These are phyloP conservation scores for Telenomus remus DNA, from an alignment of 1,140 invertebrate genomes.

Conservation along the genomic window DNA sequence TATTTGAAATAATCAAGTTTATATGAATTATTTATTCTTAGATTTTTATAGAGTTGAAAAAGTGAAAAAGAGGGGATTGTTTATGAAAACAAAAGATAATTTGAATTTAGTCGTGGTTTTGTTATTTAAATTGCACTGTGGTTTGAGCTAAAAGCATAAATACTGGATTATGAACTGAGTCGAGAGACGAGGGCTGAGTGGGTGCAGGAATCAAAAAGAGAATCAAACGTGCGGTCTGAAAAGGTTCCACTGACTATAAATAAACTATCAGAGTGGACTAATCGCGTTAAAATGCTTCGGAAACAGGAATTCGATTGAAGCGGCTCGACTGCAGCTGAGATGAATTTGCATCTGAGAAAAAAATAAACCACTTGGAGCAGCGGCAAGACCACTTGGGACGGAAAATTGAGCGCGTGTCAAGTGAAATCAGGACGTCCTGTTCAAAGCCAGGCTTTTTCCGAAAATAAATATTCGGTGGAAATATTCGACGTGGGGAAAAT, in stretches of 20 bases:
- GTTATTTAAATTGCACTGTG: too few relatives aligned
- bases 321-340: conserved; percentile 32
- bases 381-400: conserved; percentile 23
- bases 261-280: conserved; percentile 49
- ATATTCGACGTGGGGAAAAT: conserved; percentile 25
- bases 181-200: too few relatives aligned
- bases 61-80: too few relatives aligned
- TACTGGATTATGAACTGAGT: too few relatives aligned
- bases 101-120: too few relatives aligned
- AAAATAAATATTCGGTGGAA: not conserved
- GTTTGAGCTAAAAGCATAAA: too few relatives aligned
- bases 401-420: conserved; percentile 44
- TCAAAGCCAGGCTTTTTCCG: too few relatives aligned
- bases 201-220: conserved; percentile 17
- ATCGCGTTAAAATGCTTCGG: conserved; percentile 47
- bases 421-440: conserved; percentile 50
- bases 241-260: conserved; percentile 31
- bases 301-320: conserved; percentile 44
- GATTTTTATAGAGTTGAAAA: too few relatives aligned
- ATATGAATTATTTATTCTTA: too few relatives aligned
- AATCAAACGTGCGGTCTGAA: conserved; percentile 20
- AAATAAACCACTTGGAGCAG: conserved; percentile 7
- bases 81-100: too few relatives aligned
- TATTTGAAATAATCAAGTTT: too few relatives aligned
- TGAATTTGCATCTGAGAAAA: conserved; percentile 41